A percentile compares a stretch with the other conserved stretches of the same genome.
These are phyloP conservation scores for Eupithecia centaureata DNA, from an alignment of 2,888 invertebrate species.

Conservation along the genomic window DNA sequence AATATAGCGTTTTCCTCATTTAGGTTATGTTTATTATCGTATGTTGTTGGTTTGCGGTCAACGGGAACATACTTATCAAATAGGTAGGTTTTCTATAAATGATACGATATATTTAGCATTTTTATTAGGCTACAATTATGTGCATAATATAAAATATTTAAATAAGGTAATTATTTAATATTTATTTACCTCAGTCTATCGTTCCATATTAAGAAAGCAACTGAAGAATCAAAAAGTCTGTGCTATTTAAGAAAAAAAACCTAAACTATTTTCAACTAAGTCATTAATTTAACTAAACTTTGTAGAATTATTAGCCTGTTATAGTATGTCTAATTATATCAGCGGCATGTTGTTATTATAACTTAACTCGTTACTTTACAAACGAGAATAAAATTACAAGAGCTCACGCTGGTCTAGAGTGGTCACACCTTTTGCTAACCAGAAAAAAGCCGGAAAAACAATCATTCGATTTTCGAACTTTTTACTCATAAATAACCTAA, in stretches of 20 bases:
- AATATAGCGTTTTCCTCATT: conserved; percentile 2
- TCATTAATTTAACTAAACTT: conserved; percentile 28
- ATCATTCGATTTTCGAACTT: neutral
- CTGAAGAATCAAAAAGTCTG: too few species aligned
- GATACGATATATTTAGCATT: neutral
- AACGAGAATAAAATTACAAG: conserved; percentile 63
- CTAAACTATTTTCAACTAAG: neutral
- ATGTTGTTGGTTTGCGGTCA: neutral
- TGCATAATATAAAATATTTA: too few species aligned
- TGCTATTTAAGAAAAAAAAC: too few species aligned
- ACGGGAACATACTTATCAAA: conserved; percentile 8
- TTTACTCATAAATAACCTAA: neutral
- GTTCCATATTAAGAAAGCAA: too few species aligned
- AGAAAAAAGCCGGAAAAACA: neutral
- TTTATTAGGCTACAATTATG: neutral
- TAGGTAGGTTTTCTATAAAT: neutral
- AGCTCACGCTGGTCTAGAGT: conserved; percentile 59
- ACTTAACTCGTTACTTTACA: conserved; percentile 54
- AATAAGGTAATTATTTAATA: too few species aligned
- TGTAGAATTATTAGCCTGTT: conserved; percentile 24
- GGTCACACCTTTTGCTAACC: neutral
- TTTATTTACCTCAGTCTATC: too few species aligned
- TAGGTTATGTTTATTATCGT: neutral
- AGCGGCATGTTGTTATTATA: conserved; percentile 53
- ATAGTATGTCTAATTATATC: conserved; percentile 42